Percentiles rank a stretch among this genome's conserved stretches.
phyloP scores from a whole-genome alignment of 2,797 vertebrate species.

The Hemibagrus guttatus region DNA sequence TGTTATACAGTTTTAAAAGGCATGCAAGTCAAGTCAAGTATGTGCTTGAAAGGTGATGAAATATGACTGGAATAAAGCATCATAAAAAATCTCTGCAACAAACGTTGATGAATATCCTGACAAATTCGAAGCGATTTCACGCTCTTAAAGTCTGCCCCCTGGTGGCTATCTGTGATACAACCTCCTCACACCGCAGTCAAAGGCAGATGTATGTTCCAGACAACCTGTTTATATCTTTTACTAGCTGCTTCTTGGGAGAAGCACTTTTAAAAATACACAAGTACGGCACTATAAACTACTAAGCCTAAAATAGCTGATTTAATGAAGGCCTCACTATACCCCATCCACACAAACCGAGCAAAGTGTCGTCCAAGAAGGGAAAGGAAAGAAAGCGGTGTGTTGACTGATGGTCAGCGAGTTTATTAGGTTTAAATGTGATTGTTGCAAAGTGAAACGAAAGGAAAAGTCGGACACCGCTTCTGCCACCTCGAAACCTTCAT shows the following conservation, averaged over 20 bases:
- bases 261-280: slow-evolving; percentile 69
- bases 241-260: slow-evolving; percentile 69
- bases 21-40: not conserved
- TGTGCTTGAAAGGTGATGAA: not conserved
- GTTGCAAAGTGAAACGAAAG: slow-evolving; percentile 40
- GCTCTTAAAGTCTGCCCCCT: slow-evolving; percentile 64
- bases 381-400: slow-evolving; percentile 44
- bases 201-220: slow-evolving; percentile 59
- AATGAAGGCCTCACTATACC: slow-evolving; percentile 65
- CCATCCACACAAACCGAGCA: slow-evolving; percentile 57
- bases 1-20: not conserved
- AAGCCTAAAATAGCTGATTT: slow-evolving; percentile 64
- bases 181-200: slow-evolving; percentile 51
- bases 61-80: not conserved
- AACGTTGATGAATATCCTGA: not conserved
- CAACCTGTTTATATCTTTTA: slow-evolving; percentile 69
- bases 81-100: slow-evolving; percentile 52
- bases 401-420: slow-evolving; percentile 47
- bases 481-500: not conserved
- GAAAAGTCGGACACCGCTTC: not conserved
- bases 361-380: slow-evolving; percentile 56
- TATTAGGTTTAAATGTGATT: slow-evolving; percentile 54
- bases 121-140: not conserved
- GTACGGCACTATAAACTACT: slow-evolving; percentile 63
- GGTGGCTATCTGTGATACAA: slow-evolving; percentile 59